Base-by-base conservation (phyloP, 2,797 vertebrate genomes). In the Acrocephalus scirpaceus region DNA sequence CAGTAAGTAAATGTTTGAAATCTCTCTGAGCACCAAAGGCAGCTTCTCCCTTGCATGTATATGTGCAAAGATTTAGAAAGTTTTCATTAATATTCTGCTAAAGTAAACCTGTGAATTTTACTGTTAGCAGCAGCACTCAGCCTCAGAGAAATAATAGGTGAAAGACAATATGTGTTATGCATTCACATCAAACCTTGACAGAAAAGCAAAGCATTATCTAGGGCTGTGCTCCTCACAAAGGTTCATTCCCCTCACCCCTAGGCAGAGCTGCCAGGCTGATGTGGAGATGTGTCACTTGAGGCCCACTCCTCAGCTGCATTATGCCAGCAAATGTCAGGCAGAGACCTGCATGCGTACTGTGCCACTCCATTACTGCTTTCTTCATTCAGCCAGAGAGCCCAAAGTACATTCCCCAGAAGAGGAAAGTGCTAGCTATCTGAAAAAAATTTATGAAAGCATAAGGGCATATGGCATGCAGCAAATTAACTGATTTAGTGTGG, bases 1-100 rank as follows among this genome's bases (percentile, higher is more conserved):
- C 95, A 94, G 83, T 88, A 82, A 96, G 95, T 92, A 95, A 97
- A 94, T 93, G 95, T 94, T 94, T 96, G 86, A 93, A 93, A 94
- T 81, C 90, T 93, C 80, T 86, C 93, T 88, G 74, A 88, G 67
- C 82, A 92, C 48, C 61, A 86, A 90, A 93, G 90, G 73, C 94
- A 93, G 91, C 64, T 90, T 66, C 80, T 88, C 34, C 64, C 61
- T 73, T 64, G 91, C 32, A 64, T 81, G 67, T 38, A 53, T 85
- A 79, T 96, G 90, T 87, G 93, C 13, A 13, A 92, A 88, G 92
- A 82, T 91, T 95, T 67, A 67, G 81, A 94, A 96, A 78, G 77
- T 67, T 95, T 92, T 81, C 90, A 95, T 96, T 95, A 93, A 91
- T 90, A 97, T 96, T 96, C 95, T 86, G 64, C 64, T 82, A 71